Evolutionary conservation across 2,888 invertebrate genomes (phyloP).

Genomic region (Habrosyne pyritoides): DNA sequence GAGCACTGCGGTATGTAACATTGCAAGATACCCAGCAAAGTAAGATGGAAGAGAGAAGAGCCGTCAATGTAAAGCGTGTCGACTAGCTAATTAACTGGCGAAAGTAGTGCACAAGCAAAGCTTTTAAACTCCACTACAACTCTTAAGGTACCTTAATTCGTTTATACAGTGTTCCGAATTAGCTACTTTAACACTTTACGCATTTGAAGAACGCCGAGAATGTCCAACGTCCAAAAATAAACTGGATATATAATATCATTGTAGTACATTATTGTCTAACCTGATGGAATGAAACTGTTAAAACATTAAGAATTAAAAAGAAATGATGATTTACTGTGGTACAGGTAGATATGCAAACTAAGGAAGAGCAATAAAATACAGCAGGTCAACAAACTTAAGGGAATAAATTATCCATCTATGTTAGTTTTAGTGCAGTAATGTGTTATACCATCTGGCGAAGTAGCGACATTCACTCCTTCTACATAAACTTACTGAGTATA

Average conservation of each 20-base stretch:
- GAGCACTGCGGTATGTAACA: neutral
- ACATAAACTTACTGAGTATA: slow-evolving; percentile 26
- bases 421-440: slow-evolving; percentile 29
- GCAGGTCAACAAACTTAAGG: slow-evolving; percentile 31
- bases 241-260: no score
- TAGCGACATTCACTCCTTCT: slow-evolving; percentile 22
- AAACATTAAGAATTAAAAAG: no score
- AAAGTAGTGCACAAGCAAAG: slow-evolving; percentile 35
- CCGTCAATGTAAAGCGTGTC: slow-evolving; percentile 36
- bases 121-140: slow-evolving; percentile 44
- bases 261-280: no score
- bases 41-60: slow-evolving; percentile 27
- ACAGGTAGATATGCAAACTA: slow-evolving; percentile 14
- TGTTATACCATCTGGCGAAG: slow-evolving; percentile 33
- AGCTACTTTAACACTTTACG: slow-evolving; percentile 19
- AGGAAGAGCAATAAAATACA: slow-evolving; percentile 16
- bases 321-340: neutral
- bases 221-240: neutral
- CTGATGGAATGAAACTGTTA: no score
- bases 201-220: neutral
- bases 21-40: slow-evolving; percentile 27
- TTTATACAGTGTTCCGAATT: slow-evolving; percentile 23
- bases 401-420: slow-evolving; percentile 32
- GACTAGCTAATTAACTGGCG: slow-evolving; percentile 50
- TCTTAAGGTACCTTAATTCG: slow-evolving; percentile 46